Evolutionary conservation across 2,113 vertebrate species (phyloP).

Genomic region (Thomomys bottae): DNA sequence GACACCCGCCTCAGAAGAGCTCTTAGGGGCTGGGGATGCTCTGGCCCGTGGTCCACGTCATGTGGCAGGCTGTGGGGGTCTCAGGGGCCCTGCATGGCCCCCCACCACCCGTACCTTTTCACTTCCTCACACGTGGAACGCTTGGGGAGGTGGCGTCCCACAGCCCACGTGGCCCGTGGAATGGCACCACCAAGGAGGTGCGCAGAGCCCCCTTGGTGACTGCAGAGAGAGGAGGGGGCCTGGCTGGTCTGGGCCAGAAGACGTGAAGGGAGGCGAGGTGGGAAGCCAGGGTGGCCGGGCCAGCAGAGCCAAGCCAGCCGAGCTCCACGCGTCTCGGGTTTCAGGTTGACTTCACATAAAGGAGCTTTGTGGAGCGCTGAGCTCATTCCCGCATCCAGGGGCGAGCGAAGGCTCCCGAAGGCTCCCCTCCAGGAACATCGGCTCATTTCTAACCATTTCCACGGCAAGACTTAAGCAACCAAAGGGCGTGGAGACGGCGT

Average conservation of each 20-base stretch:
- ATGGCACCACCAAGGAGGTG: background rate
- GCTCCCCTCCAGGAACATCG: background rate
- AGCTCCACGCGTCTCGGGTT: background rate
- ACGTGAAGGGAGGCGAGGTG: too few species aligned
- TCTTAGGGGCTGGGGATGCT: too few species aligned
- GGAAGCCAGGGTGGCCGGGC: too few species aligned
- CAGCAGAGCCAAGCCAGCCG: too few species aligned
- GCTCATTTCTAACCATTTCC: conserved; percentile 58
- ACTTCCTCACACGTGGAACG: background rate
- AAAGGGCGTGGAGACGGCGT: background rate
- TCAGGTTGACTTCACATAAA: conserved; percentile 56
- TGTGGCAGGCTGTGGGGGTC: background rate
- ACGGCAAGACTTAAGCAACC: conserved; percentile 5
- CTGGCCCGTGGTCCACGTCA: too few species aligned
- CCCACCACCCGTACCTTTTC: background rate
- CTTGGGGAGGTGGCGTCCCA: background rate
- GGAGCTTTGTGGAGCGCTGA: conserved; percentile 51
- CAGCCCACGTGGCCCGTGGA: background rate
- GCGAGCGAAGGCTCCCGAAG: conserved; percentile 5
- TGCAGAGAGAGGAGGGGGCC: background rate
- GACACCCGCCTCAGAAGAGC: too few species aligned
- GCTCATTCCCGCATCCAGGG: conserved; percentile 43
- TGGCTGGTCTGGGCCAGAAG: background rate
- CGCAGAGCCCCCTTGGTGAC: background rate
- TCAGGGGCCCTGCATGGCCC: too few species aligned